Base-by-base conservation (phyloP, 2,888 invertebrate species). In the Taenaris catops region DNA sequence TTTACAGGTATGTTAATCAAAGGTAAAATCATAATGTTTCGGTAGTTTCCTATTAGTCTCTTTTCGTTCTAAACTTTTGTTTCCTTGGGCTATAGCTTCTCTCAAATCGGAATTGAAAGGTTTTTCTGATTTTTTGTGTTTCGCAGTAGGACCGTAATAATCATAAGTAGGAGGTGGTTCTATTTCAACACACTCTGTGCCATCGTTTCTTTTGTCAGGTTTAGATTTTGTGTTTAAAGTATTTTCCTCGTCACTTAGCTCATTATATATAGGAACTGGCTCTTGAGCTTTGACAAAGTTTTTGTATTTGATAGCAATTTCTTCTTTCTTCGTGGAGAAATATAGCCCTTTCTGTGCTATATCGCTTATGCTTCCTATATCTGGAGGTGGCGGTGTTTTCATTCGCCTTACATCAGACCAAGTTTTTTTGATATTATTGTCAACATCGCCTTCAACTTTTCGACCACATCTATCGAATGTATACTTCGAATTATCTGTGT, bases 81-180 rank as follows among this genome's bases (percentile, higher is more conserved):
- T 48, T 7, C 87, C 87, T 53, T 84, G 83, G 2, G 59, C 79
- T 48, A 67, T 86, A 1, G 86, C 80, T 65, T 80, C 88, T 47
- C 59, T 62, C 10, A 81, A 66, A 54, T 79, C 75, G 2, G 73
- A 81, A 14, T 65, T 53, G 41, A 84, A 84, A n/a, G 81, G 81
- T 46, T 66, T 74, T 25, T 67, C 51, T 17, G 58, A 40, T 44
- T 55, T 78, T 3, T 50, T 46, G 11, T 69, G 61, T 46, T 81
- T 84, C 2, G 72, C 50, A 14, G 62, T 53, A 4, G 89, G 89
- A 0, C 90, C 90, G 51, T 89, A 90, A 58, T 92, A 91, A 12
- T 92, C 90, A 53, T 88, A 90, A 1, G 89, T 89, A 0, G 91
- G 83, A 1, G 93, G 93, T 3, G 91, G 91, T 3, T 91, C 88